Conservation (phyloP, 2,797 vertebrate species). For the Poeciliopsis infans region DNA sequence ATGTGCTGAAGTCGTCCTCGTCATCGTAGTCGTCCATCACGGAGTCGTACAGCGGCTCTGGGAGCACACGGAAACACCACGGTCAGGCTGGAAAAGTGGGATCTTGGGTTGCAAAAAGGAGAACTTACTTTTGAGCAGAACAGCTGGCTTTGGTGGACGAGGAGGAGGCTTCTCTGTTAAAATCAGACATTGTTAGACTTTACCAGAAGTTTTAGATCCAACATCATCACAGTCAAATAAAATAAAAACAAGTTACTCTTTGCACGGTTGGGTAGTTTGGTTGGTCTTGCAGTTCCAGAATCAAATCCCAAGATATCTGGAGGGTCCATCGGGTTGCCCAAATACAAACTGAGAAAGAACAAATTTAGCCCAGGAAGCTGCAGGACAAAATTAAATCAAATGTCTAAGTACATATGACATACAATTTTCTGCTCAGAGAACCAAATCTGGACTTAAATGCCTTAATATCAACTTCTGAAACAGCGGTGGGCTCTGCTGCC, state of each 20-base stretch:
- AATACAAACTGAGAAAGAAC: conserved; percentile 85
- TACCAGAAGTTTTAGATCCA: neutral
- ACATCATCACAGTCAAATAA: neutral
- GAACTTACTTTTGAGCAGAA: conserved; percentile 92
- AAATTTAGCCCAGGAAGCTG: neutral
- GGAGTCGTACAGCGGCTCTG: conserved; percentile 92
- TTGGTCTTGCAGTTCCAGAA: conserved; percentile 81
- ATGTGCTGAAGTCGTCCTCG: conserved; percentile 79
- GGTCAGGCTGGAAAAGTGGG: neutral
- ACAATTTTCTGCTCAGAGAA: neutral
- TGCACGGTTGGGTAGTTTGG: conserved; percentile 89
- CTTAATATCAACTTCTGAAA: neutral
- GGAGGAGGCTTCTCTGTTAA: conserved; percentile 93
- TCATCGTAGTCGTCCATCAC: conserved; percentile 91
- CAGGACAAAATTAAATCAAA: neutral
- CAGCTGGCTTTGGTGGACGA: conserved; percentile 92
- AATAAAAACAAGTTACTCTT: conserved; percentile 83
- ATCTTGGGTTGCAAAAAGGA: conserved; percentile 8
- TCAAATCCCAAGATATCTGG: conserved; percentile 93
- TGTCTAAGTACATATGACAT: neutral
- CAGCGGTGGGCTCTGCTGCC: conserved; percentile 41
- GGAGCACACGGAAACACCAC: neutral
- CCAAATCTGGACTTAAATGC: neutral
- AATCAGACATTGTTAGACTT: conserved; percentile 5
- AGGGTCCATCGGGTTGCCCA: conserved; percentile 99